These are phyloP conservation scores for Taeniopygia guttata DNA, from an alignment of 2,797 vertebrate species.

Conservation along the genomic window DNA sequence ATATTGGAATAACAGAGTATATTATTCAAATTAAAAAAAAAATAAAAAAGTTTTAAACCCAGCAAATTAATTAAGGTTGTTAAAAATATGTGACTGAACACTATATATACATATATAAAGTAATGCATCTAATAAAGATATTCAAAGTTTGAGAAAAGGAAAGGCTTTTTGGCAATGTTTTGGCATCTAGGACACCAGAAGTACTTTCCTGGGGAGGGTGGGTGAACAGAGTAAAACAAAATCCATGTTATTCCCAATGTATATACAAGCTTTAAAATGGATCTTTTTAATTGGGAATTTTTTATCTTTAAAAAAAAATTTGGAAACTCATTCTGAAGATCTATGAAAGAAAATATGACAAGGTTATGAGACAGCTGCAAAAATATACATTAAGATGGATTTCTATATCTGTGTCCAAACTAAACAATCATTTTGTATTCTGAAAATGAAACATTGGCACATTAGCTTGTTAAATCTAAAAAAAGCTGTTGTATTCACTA, in stretches of 20 bases:
- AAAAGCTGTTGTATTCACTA: neutral
- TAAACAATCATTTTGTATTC: neutral
- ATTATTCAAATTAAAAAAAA: neutral
- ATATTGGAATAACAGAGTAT: neutral
- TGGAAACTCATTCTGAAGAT: neutral
- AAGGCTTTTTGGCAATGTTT: neutral
- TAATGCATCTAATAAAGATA: neutral
- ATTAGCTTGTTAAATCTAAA: constrained; percentile 21
- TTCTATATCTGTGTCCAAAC: neutral
- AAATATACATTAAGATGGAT: neutral
- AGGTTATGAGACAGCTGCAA: neutral
- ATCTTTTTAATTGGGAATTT: neutral
- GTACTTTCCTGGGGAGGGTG: fast-evolving
- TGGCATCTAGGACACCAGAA: neutral
- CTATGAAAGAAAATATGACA: neutral
- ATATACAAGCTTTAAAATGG: neutral
- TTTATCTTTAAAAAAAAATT: neutral
- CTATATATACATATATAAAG: neutral
- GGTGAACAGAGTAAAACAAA: neutral
- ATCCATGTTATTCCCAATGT: neutral
- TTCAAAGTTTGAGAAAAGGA: neutral
- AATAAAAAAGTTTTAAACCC: fast-evolving
- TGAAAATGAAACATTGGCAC: neutral
- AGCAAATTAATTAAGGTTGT: neutral
- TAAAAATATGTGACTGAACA: neutral